phyloP scores from a whole-genome alignment of 1,140 invertebrate genomes.

The Agraylea sexmaculata region DNA sequence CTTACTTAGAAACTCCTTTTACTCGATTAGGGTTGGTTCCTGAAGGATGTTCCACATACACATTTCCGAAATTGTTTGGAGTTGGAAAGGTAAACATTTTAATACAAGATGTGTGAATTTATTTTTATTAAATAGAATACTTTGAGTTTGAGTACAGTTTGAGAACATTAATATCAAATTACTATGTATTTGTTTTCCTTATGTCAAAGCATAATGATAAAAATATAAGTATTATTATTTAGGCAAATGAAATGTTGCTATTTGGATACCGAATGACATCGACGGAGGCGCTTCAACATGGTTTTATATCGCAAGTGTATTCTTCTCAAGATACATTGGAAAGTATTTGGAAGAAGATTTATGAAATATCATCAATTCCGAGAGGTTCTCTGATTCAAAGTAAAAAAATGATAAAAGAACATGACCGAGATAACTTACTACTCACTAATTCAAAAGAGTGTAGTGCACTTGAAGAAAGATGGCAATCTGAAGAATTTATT shows the following conservation, averaged over 20 bases:
- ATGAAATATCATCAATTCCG: conserved; percentile 38
- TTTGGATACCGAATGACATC: conserved; percentile 72
- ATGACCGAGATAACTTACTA: conserved; percentile 35
- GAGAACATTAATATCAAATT: too few relatives aligned
- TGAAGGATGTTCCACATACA: conserved; percentile 76
- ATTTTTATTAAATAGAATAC: neutral
- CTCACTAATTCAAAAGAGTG: conserved; percentile 45
- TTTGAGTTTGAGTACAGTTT: neutral
- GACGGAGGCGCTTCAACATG: conserved; percentile 54
- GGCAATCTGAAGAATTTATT: conserved; percentile 44
- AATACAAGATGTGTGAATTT: conserved; percentile 1
- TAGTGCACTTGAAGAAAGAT: conserved; percentile 42
- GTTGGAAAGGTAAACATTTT: conserved; percentile 46
- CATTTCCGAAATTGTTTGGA: conserved; percentile 75
- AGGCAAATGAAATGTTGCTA: conserved; percentile 71
- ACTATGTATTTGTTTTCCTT: neutral
- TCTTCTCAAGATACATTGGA: conserved; percentile 41
- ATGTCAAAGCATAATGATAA: conserved; percentile 4
- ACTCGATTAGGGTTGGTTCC: conserved; percentile 63
- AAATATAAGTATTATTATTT: conserved; percentile 26
- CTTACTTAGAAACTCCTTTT: conserved; percentile 82
- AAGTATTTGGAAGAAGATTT: conserved; percentile 46
- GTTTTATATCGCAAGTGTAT: conserved; percentile 60
- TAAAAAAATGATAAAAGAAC: conserved; percentile 41
- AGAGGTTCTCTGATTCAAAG: conserved; percentile 41